A percentile compares a stretch with the other conserved stretches of the same genome.
Conservation (phyloP, 92 coral and sea anemone genomes). For the Actinernus sp. region DNA sequence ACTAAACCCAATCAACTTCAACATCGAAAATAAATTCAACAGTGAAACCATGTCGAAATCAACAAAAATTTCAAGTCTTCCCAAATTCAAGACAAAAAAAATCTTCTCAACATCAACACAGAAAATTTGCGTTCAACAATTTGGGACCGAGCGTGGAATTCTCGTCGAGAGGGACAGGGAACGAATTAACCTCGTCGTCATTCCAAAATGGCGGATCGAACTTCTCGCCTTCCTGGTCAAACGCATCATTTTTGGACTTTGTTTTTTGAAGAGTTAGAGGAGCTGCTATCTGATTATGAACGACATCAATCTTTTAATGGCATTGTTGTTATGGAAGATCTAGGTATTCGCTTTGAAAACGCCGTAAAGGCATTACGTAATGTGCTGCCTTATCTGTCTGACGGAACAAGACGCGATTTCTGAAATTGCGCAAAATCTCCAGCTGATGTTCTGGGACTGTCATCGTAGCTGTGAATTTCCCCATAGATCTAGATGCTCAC, state of each 20-base stretch:
- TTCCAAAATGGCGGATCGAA: conserved; percentile 10
- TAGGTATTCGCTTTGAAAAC: conserved; percentile 33
- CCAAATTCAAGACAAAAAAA: too few species aligned
- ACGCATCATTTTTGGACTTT: conserved; percentile 7
- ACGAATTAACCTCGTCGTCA: conserved; percentile 3
- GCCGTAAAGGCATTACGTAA: conserved; percentile 29
- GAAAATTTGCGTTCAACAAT: too few species aligned
- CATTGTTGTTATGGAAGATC: conserved; percentile 27
- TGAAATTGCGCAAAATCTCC: too few species aligned
- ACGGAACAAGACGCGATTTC: conserved; percentile 17
- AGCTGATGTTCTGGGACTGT: conserved; percentile 58
- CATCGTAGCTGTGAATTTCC: conserved; percentile 46
- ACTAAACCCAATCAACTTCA: too few species aligned
- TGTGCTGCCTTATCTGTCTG: conserved; percentile 19
- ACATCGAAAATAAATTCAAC: too few species aligned
- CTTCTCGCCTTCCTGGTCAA: conserved; percentile 7
- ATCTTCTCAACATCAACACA: not conserved
- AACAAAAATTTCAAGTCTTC: not conserved
- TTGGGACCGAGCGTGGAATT: too few species aligned
- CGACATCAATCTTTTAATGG: conserved; percentile 17
- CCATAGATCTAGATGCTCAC: conserved; percentile 42
- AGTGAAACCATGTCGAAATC: not conserved
- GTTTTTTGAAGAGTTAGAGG: conserved; percentile 38
- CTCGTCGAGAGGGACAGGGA: too few species aligned
- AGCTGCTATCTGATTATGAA: conserved; percentile 40